Conservation (phyloP, 2,113 vertebrate species). For the Eulacestoma nigropectus region DNA sequence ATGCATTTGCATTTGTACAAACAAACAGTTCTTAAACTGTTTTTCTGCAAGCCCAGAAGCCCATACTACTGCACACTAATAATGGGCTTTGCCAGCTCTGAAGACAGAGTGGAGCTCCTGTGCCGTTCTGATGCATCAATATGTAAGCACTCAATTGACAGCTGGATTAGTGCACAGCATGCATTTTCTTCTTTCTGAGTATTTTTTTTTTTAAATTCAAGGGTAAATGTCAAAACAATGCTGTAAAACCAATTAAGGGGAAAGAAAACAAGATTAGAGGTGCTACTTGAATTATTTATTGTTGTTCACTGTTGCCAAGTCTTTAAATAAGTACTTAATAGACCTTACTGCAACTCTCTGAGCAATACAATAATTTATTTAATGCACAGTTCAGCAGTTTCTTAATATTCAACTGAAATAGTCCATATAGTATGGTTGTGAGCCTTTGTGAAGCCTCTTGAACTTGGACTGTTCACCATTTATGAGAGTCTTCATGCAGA, state of each 20-base stretch:
- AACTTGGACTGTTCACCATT: not conserved
- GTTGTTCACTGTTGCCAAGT: conserved; percentile 45
- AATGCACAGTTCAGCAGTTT: conserved; percentile 45
- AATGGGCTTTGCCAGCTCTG: not conserved
- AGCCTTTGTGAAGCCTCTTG: not conserved
- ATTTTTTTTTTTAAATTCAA: conserved; percentile 57
- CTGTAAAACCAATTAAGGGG: conserved; percentile 64
- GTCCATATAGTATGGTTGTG: not conserved
- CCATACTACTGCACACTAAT: not conserved
- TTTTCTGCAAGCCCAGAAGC: not conserved
- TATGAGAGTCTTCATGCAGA: not conserved
- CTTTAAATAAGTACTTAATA: conserved; percentile 66
- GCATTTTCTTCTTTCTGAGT: conserved; percentile 27
- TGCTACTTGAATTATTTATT: conserved; percentile 67
- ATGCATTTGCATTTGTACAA: not conserved
- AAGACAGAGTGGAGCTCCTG: not conserved
- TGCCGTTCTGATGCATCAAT: not conserved
- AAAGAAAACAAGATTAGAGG: conserved; percentile 69
- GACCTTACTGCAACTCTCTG: conserved; percentile 50
- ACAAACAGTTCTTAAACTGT: not conserved
- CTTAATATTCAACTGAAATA: conserved; percentile 3
- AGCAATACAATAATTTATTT: conserved; percentile 54
- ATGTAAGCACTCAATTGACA: conserved; percentile 24
- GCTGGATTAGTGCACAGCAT: conserved; percentile 45
- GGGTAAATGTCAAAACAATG: conserved; percentile 69